These are phyloP conservation scores for Myripristis murdjan DNA, from an alignment of 2,797 vertebrate genomes.

Conservation along the genomic window DNA sequence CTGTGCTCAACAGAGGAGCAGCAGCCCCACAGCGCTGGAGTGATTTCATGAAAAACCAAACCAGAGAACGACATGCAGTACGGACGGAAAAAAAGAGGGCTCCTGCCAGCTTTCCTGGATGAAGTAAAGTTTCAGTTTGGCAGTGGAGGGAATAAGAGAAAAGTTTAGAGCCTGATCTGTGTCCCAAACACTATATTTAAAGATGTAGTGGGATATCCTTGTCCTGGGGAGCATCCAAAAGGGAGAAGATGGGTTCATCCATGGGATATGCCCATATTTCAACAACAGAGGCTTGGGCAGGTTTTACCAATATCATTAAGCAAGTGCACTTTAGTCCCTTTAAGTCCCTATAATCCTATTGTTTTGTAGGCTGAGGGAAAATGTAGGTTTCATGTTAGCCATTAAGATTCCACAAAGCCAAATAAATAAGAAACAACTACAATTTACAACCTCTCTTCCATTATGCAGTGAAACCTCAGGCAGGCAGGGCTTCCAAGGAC, in stretches of 20 bases:
- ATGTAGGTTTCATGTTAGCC: constrained; percentile 12
- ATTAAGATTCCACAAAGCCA: constrained; percentile 18
- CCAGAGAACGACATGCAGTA: constrained; percentile 59
- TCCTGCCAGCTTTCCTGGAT: constrained; percentile 37
- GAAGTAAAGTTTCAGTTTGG: constrained; percentile 64
- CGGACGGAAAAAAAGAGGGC: constrained; percentile 66
- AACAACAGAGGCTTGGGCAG: constrained; percentile 7
- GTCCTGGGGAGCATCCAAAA: background rate
- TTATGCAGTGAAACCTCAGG: constrained; percentile 4
- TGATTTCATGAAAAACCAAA: constrained; percentile 69
- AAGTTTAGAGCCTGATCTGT: constrained; percentile 60
- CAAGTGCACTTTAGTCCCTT: constrained; percentile 14
- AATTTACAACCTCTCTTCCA: constrained; percentile 26
- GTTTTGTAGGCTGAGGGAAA: constrained; percentile 16
- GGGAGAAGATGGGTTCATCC: constrained; percentile 43
- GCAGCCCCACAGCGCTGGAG: constrained; percentile 54
- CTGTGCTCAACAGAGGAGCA: constrained; percentile 48
- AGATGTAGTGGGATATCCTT: constrained; percentile 47
- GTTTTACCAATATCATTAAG: constrained; percentile 55
- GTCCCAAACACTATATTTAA: constrained; percentile 46
- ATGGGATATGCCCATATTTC: constrained; percentile 49
- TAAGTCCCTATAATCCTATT: constrained; percentile 24
- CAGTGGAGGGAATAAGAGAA: constrained; percentile 55
- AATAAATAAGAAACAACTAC: no score
- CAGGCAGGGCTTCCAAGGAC: constrained; percentile 24